These are phyloP conservation scores for Tragelaphus imberbis DNA, from an alignment of 2,113 vertebrate genomes.

Conservation along the genomic window DNA sequence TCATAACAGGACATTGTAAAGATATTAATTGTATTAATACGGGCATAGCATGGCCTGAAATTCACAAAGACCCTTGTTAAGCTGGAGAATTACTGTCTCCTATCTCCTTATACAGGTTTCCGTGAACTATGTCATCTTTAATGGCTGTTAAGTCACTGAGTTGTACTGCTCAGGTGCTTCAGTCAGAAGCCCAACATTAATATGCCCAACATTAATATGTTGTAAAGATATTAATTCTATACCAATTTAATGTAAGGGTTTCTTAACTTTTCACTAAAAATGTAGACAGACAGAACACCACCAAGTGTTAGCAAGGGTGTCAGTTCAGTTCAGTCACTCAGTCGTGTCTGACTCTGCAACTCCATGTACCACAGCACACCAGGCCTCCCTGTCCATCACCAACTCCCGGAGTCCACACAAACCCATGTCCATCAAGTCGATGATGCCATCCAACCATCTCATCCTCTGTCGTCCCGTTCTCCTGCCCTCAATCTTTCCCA, in stretches of 20 bases:
- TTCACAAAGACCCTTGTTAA: slow-evolving; percentile 10
- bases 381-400: too few species aligned
- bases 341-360: too few species aligned
- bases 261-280: slow-evolving; percentile 5
- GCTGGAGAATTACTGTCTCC: not conserved
- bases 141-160: not conserved
- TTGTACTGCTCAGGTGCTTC: not conserved
- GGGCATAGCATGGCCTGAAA: slow-evolving; percentile 95
- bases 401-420: too few species aligned
- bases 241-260: not conserved
- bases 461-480: too few species aligned
- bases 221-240: not conserved
- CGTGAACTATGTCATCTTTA: not conserved
- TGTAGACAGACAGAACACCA: not conserved
- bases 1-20: not conserved
- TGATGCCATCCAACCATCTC: too few species aligned
- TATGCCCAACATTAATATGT: not conserved
- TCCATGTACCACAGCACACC: accelerated
- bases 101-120: not conserved
- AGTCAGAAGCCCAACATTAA: not conserved
- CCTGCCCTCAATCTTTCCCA: too few species aligned
- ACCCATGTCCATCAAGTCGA: too few species aligned
- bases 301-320: not conserved
- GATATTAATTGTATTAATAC: slow-evolving; percentile 70
- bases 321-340: too few species aligned